phyloP scores from a whole-genome alignment of 2,113 vertebrate species.

The Edolisoma coerulescens region DNA sequence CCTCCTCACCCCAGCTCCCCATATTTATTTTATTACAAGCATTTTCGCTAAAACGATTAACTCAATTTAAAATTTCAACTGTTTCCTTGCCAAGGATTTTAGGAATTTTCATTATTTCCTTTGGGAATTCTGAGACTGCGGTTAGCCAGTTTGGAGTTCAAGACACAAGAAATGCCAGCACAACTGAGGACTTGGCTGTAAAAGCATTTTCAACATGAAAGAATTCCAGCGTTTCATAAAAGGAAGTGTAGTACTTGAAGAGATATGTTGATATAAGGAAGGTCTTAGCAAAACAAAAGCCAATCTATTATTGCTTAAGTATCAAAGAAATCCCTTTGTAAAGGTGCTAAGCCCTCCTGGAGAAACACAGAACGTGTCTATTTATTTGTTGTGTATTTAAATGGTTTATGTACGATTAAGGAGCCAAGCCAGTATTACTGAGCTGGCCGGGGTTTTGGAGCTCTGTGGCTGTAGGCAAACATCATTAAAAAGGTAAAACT shows the following conservation, averaged over 20 bases:
- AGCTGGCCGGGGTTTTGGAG: background rate
- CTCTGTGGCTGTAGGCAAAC: background rate
- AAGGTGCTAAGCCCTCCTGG: slow-evolving; percentile 48
- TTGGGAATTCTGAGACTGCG: slow-evolving; percentile 57
- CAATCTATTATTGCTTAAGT: slow-evolving; percentile 48
- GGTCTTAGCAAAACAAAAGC: slow-evolving; percentile 37
- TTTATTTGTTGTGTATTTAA: slow-evolving; percentile 62
- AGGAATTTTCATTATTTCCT: slow-evolving; percentile 70
- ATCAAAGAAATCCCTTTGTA: slow-evolving; percentile 53
- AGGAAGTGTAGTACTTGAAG: slow-evolving; percentile 82
- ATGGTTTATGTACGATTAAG: slow-evolving; percentile 4
- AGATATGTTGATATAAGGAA: slow-evolving; percentile 70
- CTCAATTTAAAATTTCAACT: slow-evolving; percentile 66
- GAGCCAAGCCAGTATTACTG: slow-evolving; percentile 37
- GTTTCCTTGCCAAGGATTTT: slow-evolving; percentile 65
- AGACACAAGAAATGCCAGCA: slow-evolving; percentile 55
- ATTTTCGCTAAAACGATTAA: slow-evolving; percentile 65
- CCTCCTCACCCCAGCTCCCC: background rate
- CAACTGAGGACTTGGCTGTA: slow-evolving; percentile 58
- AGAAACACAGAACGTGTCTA: background rate
- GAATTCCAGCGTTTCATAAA: slow-evolving; percentile 83
- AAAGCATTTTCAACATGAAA: slow-evolving; percentile 85
- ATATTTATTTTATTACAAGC: slow-evolving; percentile 65
- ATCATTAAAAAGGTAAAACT: slow-evolving; percentile 14
- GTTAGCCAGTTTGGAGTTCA: slow-evolving; percentile 62